Percentiles rank a stretch among this genome's conserved stretches.
These are phyloP conservation scores for Dendrocopos noguchii DNA, from an alignment of 2,113 vertebrate genomes.

Conservation along the genomic window DNA sequence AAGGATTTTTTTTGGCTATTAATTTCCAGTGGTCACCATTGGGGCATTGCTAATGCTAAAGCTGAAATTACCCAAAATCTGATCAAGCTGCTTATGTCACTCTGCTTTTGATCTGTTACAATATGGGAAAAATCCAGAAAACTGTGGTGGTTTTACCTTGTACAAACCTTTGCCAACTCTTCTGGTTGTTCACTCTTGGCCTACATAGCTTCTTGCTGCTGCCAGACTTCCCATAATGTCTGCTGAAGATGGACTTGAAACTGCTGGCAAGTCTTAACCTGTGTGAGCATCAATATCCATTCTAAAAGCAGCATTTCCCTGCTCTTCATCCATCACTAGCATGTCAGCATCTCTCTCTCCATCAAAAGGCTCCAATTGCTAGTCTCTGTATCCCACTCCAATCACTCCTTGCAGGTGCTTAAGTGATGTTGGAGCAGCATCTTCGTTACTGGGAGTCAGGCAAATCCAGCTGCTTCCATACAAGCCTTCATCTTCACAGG, in stretches of 20 bases:
- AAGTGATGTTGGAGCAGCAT: neutral
- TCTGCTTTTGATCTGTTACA: neutral
- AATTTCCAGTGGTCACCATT: neutral
- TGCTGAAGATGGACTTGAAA: slow-evolving; percentile 9
- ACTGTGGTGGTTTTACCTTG: neutral
- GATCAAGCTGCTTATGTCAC: neutral
- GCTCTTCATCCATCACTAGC: neutral
- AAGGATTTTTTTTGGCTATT: neutral
- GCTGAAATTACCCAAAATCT: neutral
- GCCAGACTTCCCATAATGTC: neutral
- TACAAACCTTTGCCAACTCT: neutral
- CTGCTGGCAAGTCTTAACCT: neutral
- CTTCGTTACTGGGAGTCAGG: neutral
- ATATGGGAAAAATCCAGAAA: neutral
- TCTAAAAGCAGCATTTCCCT: neutral
- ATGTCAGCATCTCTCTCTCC: neutral
- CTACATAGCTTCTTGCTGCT: neutral
- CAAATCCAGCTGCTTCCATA: neutral
- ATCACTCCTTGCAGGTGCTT: neutral
- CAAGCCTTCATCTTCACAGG: neutral
- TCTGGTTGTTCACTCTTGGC: neutral
- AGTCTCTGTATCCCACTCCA: rapidly evolving
- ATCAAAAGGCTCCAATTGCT: neutral
- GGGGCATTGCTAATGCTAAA: neutral
- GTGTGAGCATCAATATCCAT: neutral